Evolutionary conservation across 1,140 invertebrate genomes (phyloP).

Genomic region (Heterodera schachtii): DNA sequence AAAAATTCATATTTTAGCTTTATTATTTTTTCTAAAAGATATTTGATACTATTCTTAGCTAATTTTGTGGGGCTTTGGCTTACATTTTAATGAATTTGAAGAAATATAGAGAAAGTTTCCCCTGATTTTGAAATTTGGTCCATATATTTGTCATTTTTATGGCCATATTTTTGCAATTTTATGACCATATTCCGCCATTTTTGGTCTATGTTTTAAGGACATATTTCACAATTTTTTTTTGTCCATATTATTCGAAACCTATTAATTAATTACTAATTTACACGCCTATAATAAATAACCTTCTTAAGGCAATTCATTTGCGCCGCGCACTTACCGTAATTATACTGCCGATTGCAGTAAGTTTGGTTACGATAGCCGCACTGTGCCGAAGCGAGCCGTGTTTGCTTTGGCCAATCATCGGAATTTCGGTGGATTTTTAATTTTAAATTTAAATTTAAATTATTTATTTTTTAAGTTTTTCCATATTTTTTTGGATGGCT

Average conservation of each 20-base stretch:
- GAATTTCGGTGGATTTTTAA: conserved; percentile 35
- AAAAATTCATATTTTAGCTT: no score
- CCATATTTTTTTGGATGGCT: conserved; percentile 44
- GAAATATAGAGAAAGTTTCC: no score
- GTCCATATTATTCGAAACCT: no score
- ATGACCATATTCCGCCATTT: no score
- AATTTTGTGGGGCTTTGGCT: no score
- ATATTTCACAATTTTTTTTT: not conserved
- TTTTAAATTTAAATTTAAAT: conserved; percentile 4
- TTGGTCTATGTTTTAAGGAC: no score
- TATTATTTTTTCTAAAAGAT: no score
- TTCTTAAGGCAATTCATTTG: conserved; percentile 39
- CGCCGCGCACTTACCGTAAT: conserved; percentile 51
- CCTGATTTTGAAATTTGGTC: no score
- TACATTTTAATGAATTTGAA: no score
- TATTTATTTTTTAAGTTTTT: conserved; percentile 46
- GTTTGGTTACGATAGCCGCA: conserved; percentile 34
- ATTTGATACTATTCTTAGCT: no score
- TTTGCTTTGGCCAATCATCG: conserved; percentile 50
- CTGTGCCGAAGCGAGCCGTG: conserved; percentile 34
- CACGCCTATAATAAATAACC: not conserved
- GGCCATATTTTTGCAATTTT: no score
- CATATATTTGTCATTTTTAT: no score
- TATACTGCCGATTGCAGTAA: conserved; percentile 38
- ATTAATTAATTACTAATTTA: not conserved